These are phyloP conservation scores for Cylindroiulus punctatus DNA, from an alignment of 2,888 invertebrate genomes.

Conservation along the genomic window DNA sequence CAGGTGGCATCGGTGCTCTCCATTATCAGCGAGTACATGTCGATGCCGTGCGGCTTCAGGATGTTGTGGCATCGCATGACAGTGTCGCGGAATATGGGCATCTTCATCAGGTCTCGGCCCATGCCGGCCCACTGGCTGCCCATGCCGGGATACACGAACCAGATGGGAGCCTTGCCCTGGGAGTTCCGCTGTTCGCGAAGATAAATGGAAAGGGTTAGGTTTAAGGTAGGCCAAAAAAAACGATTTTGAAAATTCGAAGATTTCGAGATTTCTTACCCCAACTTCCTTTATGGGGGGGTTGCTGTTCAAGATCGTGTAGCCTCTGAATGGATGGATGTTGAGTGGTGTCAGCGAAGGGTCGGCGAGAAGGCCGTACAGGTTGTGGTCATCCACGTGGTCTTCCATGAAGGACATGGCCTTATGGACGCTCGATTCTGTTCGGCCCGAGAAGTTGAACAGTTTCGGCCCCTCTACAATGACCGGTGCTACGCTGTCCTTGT, in stretches of 20 bases:
- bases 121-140: slow-evolving; percentile 98
- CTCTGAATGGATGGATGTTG: slow-evolving; percentile 81
- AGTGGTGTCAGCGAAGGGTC: slow-evolving; percentile 78
- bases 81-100: slow-evolving; percentile 83
- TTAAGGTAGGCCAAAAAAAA: too few relatives aligned
- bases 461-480: slow-evolving; percentile 72
- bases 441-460: slow-evolving; percentile 82
- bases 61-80: slow-evolving; percentile 80
- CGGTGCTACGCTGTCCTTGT: slow-evolving; percentile 66
- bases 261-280: slow-evolving; percentile 56
- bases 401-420: slow-evolving; percentile 72
- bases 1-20: slow-evolving; percentile 81
- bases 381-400: slow-evolving; percentile 73
- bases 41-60: slow-evolving; percentile 80
- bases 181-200: too few relatives aligned
- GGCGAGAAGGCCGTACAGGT: slow-evolving; percentile 80
- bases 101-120: slow-evolving; percentile 84
- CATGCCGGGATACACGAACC: slow-evolving; percentile 98
- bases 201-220: too few relatives aligned
- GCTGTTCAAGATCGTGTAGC: slow-evolving; percentile 79
- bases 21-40: slow-evolving; percentile 82
- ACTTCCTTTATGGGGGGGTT: slow-evolving; percentile 62
- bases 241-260: too few relatives aligned
- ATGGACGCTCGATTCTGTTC: slow-evolving; percentile 82
- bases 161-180: slow-evolving; percentile 73